Conservation (phyloP, 2,888 invertebrate species). For the Pseudococcus longispinus region DNA sequence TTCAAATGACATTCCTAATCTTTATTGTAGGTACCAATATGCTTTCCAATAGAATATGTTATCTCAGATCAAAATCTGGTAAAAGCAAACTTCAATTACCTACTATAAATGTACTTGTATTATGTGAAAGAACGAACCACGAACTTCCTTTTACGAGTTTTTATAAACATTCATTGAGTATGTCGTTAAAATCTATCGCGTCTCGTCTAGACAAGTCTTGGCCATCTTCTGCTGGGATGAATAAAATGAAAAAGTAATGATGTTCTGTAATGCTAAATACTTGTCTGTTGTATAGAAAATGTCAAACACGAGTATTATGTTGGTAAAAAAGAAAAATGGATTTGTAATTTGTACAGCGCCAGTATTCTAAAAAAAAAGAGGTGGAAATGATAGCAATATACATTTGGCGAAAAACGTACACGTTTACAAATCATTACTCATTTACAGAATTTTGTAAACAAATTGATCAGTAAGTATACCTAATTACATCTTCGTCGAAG, state of each 20-base stretch:
- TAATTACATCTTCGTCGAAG: not conserved
- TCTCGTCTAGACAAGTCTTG: conserved; percentile 2
- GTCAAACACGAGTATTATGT: not conserved
- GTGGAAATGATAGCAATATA: not conserved
- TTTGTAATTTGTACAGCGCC: not conserved
- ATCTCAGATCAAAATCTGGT: not conserved
- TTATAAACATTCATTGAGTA: conserved; percentile 10
- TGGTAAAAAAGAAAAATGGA: not conserved
- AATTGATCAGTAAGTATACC: not conserved
- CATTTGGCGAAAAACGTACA: not conserved
- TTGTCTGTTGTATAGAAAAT: not conserved
- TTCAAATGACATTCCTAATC: not conserved
- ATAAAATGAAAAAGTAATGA: not conserved
- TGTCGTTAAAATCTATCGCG: not conserved
- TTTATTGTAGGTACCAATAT: not conserved
- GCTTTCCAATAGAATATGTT: not conserved
- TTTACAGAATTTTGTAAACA: not conserved
- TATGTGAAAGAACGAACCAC: conserved; percentile 4
- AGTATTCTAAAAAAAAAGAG: not conserved
- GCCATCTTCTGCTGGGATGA: not conserved
- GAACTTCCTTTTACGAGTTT: conserved; percentile 3
- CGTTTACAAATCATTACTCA: not conserved
- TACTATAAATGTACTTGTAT: not conserved
- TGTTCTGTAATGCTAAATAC: not conserved
- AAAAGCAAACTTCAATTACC: not conserved